phyloP scores from a whole-genome alignment of 2,113 vertebrate species.

The Tauraco erythrolophus region DNA sequence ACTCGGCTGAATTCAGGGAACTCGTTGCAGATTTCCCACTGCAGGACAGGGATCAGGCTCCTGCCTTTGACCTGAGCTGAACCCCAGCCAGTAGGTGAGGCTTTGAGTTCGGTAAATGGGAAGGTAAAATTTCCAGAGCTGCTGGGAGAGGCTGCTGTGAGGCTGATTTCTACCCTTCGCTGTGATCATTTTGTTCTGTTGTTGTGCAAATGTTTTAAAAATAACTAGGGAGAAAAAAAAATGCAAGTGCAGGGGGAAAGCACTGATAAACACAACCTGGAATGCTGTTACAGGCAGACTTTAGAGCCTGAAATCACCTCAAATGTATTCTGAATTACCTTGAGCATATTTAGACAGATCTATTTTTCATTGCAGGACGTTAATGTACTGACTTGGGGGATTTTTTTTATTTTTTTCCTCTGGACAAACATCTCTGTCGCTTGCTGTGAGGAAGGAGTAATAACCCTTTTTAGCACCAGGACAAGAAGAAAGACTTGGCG shows the following conservation, averaged over 20 bases:
- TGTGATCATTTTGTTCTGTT: constrained; percentile 20
- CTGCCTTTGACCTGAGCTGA: background rate
- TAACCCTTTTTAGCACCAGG: constrained; percentile 33
- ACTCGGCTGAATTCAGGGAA: background rate
- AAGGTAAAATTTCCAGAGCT: background rate
- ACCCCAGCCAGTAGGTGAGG: background rate
- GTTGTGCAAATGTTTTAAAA: constrained; percentile 65
- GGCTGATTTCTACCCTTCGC: constrained; percentile 7
- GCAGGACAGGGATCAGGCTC: rapidly evolving
- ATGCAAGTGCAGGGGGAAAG: constrained; percentile 23
- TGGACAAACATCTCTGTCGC: constrained; percentile 63
- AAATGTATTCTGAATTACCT: constrained; percentile 71
- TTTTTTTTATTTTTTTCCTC: constrained; percentile 1
- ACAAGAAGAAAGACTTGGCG: background rate
- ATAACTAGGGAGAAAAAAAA: constrained; percentile 36
- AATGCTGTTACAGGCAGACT: constrained; percentile 38
- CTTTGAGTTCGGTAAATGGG: background rate
- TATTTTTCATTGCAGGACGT: constrained; percentile 74
- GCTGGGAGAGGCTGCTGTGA: background rate
- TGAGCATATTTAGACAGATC: constrained; percentile 70
- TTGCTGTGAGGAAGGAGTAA: constrained; percentile 33
- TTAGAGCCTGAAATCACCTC: constrained; percentile 66
- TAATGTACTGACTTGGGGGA: constrained; percentile 70
- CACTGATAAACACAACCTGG: constrained; percentile 31
- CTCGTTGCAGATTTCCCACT: rapidly evolving